A percentile compares a stretch with the other conserved stretches of the same genome.
Conservation (phyloP, 2,888 invertebrate species). For the Parnassius apollo region DNA sequence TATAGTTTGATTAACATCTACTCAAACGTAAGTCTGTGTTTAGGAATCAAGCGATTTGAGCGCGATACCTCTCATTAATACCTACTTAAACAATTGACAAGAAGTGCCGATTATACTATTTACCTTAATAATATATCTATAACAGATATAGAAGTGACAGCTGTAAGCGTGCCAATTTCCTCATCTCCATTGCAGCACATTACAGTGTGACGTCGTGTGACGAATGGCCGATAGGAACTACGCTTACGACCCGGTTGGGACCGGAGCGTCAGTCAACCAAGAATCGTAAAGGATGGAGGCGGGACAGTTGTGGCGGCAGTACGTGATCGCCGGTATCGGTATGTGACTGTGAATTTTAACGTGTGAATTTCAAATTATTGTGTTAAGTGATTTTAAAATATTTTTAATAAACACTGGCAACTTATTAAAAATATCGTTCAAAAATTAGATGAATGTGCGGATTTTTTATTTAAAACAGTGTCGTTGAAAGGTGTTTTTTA, state of each 20-base stretch:
- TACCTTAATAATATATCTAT: slow-evolving; percentile 23
- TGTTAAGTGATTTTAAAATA: slow-evolving; percentile 12
- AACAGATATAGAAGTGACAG: slow-evolving; percentile 45
- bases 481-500: too few species aligned
- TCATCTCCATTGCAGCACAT: slow-evolving; percentile 25
- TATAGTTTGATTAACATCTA: too few species aligned
- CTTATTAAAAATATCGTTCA: not conserved
- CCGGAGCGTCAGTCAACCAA: slow-evolving; percentile 62
- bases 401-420: too few species aligned
- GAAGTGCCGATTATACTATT: not conserved
- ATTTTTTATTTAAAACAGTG: too few species aligned
- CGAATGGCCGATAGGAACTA: slow-evolving; percentile 73
- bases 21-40: too few species aligned
- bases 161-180: slow-evolving; percentile 30
- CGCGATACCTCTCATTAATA: too few species aligned
- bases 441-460: too few species aligned
- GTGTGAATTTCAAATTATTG: slow-evolving; percentile 2
- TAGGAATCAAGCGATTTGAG: too few species aligned
- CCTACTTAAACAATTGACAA: not conserved
- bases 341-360: slow-evolving; percentile 44
- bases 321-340: slow-evolving; percentile 37
- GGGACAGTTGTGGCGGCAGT: too few species aligned
- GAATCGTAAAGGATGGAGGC: slow-evolving; percentile 49
- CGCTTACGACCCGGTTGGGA: slow-evolving; percentile 70
- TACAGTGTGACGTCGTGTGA: slow-evolving; percentile 44